These are phyloP conservation scores for Herpetotheres cachinnans DNA, from an alignment of 2,113 vertebrate genomes.

Conservation along the genomic window DNA sequence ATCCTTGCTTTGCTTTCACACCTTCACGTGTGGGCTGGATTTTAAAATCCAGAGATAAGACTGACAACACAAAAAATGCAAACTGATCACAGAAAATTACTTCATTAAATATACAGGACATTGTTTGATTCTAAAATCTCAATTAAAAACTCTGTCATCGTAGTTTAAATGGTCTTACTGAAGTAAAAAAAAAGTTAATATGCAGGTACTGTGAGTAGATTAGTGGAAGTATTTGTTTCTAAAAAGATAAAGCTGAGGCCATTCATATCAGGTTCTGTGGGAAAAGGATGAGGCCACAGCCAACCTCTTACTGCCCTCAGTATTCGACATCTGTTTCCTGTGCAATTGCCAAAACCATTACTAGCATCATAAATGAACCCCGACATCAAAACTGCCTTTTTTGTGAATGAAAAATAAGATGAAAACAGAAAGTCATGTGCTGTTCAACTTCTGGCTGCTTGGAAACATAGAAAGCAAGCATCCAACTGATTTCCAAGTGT, in stretches of 20 bases:
- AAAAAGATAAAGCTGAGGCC: background rate
- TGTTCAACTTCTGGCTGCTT: background rate
- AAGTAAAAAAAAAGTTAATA: background rate
- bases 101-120: background rate
- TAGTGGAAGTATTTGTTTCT: background rate
- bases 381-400: background rate
- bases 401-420: constrained; percentile 45
- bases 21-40: background rate
- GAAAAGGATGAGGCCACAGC: constrained; percentile 21
- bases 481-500: background rate
- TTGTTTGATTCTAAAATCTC: constrained; percentile 8
- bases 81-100: background rate
- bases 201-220: background rate
- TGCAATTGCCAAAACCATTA: constrained; percentile 19
- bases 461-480: background rate
- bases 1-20: background rate
- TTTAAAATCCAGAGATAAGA: background rate
- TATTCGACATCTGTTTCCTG: constrained; percentile 40
- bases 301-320: background rate
- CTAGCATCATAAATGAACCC: background rate
- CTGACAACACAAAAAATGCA: background rate
- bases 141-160: background rate
- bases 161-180: background rate
- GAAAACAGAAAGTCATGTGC: background rate
- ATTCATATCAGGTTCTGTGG: background rate